Conservation (phyloP, 2,888 invertebrate genomes). For the Sarcophaga carnaria region DNA sequence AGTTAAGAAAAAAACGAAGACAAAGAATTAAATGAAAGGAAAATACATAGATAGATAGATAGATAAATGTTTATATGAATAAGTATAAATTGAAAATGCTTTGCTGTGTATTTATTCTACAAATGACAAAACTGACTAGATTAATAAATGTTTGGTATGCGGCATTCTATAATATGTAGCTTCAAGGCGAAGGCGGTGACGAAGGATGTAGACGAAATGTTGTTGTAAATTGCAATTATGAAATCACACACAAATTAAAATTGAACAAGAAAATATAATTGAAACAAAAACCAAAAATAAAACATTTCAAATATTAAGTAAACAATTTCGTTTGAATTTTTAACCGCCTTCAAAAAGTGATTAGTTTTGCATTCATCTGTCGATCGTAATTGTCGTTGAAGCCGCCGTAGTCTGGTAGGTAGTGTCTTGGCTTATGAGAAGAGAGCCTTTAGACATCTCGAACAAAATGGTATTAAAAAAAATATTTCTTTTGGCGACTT, state of each 20-base stretch:
- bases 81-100: constrained; percentile 15
- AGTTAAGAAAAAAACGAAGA: constrained; percentile 3
- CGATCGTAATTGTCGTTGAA: too few species aligned
- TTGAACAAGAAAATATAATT: constrained; percentile 6
- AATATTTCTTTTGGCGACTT: too few species aligned
- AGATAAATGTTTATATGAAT: not conserved
- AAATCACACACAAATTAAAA: constrained; percentile 14
- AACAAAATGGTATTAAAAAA: too few species aligned
- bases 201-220: constrained; percentile 8
- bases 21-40: not conserved
- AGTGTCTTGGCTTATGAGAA: too few species aligned
- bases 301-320: too few species aligned
- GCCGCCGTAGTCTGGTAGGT: too few species aligned
- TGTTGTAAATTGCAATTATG: constrained; percentile 31
- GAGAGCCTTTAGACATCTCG: too few species aligned
- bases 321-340: not conserved
- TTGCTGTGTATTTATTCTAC: constrained; percentile 11
- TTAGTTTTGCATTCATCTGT: too few species aligned
- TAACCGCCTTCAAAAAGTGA: too few species aligned
- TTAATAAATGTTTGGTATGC: constrained; percentile 25
- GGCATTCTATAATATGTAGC: not conserved
- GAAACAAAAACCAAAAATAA: not conserved
- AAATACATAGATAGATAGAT: not conserved
- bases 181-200: not conserved
- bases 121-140: constrained; percentile 28